phyloP scores from a whole-genome alignment of 2,113 vertebrate genomes.

The Larimichthys polyactis region DNA sequence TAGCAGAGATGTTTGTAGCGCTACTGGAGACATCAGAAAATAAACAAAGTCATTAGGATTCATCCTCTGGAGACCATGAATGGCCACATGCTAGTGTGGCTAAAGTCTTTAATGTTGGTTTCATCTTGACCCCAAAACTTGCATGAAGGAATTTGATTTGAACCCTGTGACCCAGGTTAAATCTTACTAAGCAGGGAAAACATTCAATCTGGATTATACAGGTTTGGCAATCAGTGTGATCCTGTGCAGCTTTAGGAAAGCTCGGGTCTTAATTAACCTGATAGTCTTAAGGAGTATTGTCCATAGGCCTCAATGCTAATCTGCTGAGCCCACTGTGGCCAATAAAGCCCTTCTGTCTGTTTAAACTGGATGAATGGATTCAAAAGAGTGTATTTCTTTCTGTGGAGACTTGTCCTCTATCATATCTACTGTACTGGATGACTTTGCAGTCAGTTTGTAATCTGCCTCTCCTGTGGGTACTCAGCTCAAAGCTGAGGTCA shows the following conservation, averaged over 20 bases:
- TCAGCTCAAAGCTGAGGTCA: conserved; percentile 14
- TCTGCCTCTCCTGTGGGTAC: background rate
- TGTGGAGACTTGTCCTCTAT: conserved; percentile 31
- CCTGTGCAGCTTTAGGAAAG: conserved; percentile 25
- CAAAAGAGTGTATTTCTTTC: background rate
- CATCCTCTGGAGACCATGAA: background rate
- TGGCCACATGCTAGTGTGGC: background rate
- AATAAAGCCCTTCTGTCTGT: conserved; percentile 27
- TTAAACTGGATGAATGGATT: conserved; percentile 24
- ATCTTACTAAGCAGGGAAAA: conserved; percentile 26
- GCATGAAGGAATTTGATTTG: background rate
- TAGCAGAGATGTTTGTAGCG: background rate
- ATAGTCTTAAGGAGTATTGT: conserved; percentile 38
- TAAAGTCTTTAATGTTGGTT: background rate
- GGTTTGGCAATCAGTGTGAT: conserved; percentile 30
- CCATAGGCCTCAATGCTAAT: conserved; percentile 44
- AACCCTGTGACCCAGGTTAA: conserved; percentile 34
- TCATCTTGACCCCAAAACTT: conserved; percentile 2
- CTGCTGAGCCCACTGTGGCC: conserved; percentile 34
- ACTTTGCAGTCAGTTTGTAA: conserved; percentile 44
- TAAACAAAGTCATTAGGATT: background rate
- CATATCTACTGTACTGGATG: conserved; percentile 20
- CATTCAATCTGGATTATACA: conserved; percentile 56
- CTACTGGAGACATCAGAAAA: background rate
- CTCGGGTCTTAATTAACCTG: conserved; percentile 54